Evolutionary conservation across 2,888 invertebrate genomes (phyloP), one percentile per base, ranked within the genome.

Genomic region (Tinea semifulvella): DNA sequence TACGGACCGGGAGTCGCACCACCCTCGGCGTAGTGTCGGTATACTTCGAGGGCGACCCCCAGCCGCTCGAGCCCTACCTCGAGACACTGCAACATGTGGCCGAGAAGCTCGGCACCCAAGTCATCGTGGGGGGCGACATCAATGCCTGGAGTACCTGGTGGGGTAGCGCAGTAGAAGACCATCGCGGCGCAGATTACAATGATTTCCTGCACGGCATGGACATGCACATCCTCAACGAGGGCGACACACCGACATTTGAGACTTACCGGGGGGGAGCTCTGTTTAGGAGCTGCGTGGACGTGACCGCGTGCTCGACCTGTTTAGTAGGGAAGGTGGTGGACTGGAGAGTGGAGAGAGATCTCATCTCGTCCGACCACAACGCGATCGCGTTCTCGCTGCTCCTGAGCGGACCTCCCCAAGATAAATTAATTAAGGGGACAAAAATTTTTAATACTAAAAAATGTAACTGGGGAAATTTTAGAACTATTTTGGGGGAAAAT

Each of bases 31-130:
- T 50, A 0, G 39, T 49, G 2, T 55, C 55, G 0, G 42, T 54
- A 0, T 56, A 58, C 31, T 46, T 50, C 7, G 53, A 55, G 39
- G 50, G 50, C 4, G 49, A 51, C 13, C 13, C 43, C 14, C 28
- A 45, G 10, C 31, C 31, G 2, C 48, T 53, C 5, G 46, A 48
- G 6, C 35, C 26, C 1, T 44, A 52, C 43, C 11, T 50, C 1
- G 43, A 42, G 8, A 6, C 14, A 7, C 18, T 42, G 10, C 20
- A 31, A n/a, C 11, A 14, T 3, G 13, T n/a, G 7, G 31, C n/a
- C 3, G 11, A 31, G 13, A 35, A 43, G 19, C 31, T 28, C 2
- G n/a, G n/a, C n/a, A n/a, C n/a, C n/a, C n/a, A n/a, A n/a, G n/a
- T n/a, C n/a, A 7, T 47, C 2, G 8, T 50, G 6, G 49, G 35